Percentiles rank a stretch among this genome's conserved stretches.
Evolutionary conservation across 2,113 vertebrate genomes (phyloP).

Genomic region (Tetrao urogallus): DNA sequence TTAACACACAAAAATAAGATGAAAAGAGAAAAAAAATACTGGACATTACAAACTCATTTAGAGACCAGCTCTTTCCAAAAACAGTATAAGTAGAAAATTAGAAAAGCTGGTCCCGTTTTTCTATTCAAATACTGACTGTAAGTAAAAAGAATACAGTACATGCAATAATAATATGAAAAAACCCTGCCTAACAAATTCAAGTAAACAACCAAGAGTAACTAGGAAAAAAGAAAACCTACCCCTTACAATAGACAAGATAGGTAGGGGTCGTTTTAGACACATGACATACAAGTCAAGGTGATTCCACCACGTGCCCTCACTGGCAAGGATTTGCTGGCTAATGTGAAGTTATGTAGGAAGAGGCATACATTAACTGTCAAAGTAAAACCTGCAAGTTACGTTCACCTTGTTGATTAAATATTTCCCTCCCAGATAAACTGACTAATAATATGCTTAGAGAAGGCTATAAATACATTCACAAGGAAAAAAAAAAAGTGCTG

Average conservation of each 20-base stretch:
- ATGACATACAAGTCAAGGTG: not conserved
- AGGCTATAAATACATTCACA: slow-evolving; percentile 1
- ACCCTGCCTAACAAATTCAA: slow-evolving; percentile 7
- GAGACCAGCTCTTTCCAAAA: slow-evolving; percentile 59
- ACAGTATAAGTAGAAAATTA: not conserved
- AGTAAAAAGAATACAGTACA: slow-evolving; percentile 39
- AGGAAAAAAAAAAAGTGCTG: not conserved
- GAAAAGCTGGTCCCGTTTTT: slow-evolving; percentile 44
- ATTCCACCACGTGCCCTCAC: not conserved
- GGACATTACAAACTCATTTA: not conserved
- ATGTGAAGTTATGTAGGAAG: not conserved
- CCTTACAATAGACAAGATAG: not conserved
- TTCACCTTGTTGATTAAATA: slow-evolving; percentile 11
- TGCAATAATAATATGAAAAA: slow-evolving; percentile 42
- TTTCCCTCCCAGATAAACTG: not conserved
- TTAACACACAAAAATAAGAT: slow-evolving; percentile 5
- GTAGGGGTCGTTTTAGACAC: not conserved
- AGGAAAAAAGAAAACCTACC: not conserved
- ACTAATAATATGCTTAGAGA: not conserved
- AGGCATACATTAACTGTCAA: not conserved
- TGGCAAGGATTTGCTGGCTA: not conserved
- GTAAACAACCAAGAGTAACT: not conserved
- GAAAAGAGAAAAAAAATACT: not conserved
- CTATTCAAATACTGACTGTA: slow-evolving; percentile 26
- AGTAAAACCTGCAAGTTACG: not conserved